Evolutionary conservation across 2,113 vertebrate species (phyloP).

Genomic region (Girardinichthys multiradiatus): DNA sequence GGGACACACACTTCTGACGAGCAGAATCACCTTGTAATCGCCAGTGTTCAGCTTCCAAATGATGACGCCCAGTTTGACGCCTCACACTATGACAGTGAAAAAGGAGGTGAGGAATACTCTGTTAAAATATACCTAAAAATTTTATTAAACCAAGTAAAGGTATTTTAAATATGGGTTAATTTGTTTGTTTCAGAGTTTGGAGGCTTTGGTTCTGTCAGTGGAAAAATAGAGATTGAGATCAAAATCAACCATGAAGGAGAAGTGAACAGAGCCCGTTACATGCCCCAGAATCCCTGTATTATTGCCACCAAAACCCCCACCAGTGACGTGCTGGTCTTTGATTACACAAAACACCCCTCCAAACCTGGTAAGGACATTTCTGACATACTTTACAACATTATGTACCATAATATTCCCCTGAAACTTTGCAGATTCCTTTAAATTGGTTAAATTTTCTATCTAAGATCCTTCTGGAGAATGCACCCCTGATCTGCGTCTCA

Average conservation of each 20-base stretch:
- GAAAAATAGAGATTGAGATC: constrained; percentile 98
- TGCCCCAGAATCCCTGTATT: constrained; percentile 99
- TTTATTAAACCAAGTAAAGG: neutral
- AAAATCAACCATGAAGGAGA: constrained; percentile 99
- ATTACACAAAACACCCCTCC: constrained; percentile 98
- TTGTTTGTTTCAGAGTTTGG: constrained; percentile 87
- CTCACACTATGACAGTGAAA: constrained; percentile 97
- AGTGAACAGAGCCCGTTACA: constrained; percentile 97
- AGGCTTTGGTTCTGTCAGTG: constrained; percentile 98
- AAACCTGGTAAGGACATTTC: constrained; percentile 87
- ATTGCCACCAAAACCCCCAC: constrained; percentile 98
- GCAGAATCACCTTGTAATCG: constrained; percentile 96
- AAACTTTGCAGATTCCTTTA: neutral
- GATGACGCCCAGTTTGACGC: constrained; percentile 98
- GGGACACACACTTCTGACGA: constrained; percentile 98
- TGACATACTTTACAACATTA: neutral
- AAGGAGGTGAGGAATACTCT: constrained; percentile 86
- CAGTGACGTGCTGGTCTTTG: constrained; percentile 97
- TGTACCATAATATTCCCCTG: neutral
- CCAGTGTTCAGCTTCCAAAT: constrained; percentile 96
- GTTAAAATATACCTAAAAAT: neutral
- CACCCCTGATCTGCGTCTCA: constrained; percentile 93
- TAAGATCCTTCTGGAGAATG: constrained; percentile 97
- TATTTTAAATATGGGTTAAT: neutral
- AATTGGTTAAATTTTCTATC: neutral